phyloP scores from a whole-genome alignment of 1,140 invertebrate genomes.

The Sesamia nonagrioides region DNA sequence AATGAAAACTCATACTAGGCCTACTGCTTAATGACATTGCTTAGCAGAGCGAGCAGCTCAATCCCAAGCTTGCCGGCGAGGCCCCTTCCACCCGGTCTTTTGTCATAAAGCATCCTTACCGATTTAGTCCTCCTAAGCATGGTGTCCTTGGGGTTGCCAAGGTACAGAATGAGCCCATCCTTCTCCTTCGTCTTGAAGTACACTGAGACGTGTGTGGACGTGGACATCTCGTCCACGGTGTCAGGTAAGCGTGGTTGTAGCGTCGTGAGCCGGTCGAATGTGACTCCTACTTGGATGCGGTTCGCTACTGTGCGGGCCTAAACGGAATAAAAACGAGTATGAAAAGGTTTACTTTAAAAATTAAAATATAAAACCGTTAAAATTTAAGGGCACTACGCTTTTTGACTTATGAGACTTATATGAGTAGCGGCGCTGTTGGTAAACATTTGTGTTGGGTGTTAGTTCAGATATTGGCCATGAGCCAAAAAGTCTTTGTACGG shows the following conservation, averaged over 20 bases:
- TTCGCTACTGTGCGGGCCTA: slow-evolving; percentile 79
- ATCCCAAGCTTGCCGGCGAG: no score
- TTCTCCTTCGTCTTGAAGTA: slow-evolving; percentile 94
- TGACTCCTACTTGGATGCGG: slow-evolving; percentile 90
- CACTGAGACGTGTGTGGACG: slow-evolving; percentile 94
- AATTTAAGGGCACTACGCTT: not conserved
- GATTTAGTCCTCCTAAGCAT: slow-evolving; percentile 89
- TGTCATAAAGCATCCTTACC: slow-evolving; percentile 76
- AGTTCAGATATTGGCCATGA: no score
- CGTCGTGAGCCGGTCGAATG: slow-evolving; percentile 94
- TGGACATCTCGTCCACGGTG: slow-evolving; percentile 93
- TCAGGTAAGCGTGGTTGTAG: slow-evolving; percentile 95
- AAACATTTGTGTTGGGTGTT: no score
- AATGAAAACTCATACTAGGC: no score
- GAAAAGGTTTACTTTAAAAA: not conserved
- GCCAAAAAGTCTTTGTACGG: no score
- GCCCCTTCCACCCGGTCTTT: no score
- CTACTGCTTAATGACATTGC: no score
- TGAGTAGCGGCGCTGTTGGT: no score
- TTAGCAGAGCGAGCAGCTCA: no score
- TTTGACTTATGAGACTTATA: no score
- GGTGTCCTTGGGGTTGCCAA: slow-evolving; percentile 95
- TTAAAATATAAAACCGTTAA: no score
- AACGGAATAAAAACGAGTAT: slow-evolving; percentile 8
- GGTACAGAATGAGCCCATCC: slow-evolving; percentile 95